Percentiles rank a stretch among this genome's conserved stretches.
Evolutionary conservation across 1,140 invertebrate genomes (phyloP).

Genomic region (Chironomus striatipennis): DNA sequence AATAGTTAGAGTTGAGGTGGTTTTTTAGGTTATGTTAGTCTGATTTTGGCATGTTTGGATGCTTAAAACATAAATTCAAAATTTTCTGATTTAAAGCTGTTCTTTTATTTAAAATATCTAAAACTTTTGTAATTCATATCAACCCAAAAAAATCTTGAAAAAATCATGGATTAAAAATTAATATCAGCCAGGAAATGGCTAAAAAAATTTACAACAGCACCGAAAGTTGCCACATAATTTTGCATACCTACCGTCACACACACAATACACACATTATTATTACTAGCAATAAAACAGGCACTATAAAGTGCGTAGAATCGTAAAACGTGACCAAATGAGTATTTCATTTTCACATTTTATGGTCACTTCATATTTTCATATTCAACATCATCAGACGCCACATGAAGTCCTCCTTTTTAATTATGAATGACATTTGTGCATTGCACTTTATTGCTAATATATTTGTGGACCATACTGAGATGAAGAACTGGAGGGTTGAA

Average conservation of each 20-base stretch:
- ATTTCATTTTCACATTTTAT: not conserved
- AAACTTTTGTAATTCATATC: no score
- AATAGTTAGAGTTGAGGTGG: no score
- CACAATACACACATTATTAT: not conserved
- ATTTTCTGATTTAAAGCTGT: no score
- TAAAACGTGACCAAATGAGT: conserved; percentile 7
- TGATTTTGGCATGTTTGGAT: no score
- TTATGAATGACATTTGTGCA: conserved; percentile 13
- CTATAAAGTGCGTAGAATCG: not conserved
- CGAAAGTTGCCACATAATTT: not conserved
- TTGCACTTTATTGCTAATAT: no score
- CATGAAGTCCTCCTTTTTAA: not conserved
- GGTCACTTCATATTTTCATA: conserved; percentile 1
- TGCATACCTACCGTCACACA: not conserved
- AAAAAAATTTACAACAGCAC: not conserved
- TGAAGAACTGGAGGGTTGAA: not conserved
- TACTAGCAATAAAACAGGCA: not conserved
- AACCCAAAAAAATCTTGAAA: no score
- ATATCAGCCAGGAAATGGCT: no score
- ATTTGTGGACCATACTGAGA: not conserved
- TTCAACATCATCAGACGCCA: not conserved
- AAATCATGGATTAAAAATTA: no score
- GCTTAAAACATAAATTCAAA: no score
- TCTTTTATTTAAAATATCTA: no score
- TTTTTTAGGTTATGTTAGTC: no score